These are phyloP conservation scores for Papilio demoleus DNA, from an alignment of 2,888 invertebrate genomes.

Conservation along the genomic window DNA sequence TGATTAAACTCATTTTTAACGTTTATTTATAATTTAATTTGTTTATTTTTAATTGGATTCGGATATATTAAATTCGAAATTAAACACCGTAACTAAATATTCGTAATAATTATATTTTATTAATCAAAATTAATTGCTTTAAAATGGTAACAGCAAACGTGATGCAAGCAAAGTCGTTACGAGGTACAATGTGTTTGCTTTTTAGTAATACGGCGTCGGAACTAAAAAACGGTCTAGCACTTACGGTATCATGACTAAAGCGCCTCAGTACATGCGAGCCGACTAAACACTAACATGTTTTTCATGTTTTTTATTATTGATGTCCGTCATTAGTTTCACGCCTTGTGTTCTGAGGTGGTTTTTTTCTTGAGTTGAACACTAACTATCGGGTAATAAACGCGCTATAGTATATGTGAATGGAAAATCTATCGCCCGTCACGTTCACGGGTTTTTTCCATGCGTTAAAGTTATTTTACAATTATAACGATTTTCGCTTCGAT, in stretches of 20 bases:
- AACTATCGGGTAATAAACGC: constrained; percentile 52
- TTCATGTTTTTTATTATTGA: constrained; percentile 54
- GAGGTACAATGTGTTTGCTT: neutral
- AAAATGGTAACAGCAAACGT: neutral
- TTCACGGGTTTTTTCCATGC: constrained; percentile 58
- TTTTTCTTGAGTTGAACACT: constrained; percentile 51
- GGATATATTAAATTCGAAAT: too few relatives aligned
- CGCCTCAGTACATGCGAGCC: constrained; percentile 40
- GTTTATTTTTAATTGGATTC: too few relatives aligned
- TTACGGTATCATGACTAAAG: constrained; percentile 40
- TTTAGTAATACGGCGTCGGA: constrained; percentile 14
- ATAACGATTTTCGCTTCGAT: constrained; percentile 58
- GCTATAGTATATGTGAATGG: constrained; percentile 48
- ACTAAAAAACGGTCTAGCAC: constrained; percentile 16
- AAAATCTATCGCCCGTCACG: constrained; percentile 44
- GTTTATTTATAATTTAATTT: too few relatives aligned
- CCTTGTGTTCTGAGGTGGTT: constrained; percentile 47
- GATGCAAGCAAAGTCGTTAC: neutral
- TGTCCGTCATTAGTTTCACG: constrained; percentile 61
- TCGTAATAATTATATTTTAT: too few relatives aligned
- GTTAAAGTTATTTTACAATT: constrained; percentile 59
- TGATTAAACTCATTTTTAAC: too few relatives aligned
- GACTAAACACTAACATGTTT: constrained; percentile 44
- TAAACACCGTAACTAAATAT: too few relatives aligned
- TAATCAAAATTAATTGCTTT: neutral